Evolutionary conservation across 2,888 invertebrate genomes (phyloP).

Genomic region (Mesorhabditis belari): DNA sequence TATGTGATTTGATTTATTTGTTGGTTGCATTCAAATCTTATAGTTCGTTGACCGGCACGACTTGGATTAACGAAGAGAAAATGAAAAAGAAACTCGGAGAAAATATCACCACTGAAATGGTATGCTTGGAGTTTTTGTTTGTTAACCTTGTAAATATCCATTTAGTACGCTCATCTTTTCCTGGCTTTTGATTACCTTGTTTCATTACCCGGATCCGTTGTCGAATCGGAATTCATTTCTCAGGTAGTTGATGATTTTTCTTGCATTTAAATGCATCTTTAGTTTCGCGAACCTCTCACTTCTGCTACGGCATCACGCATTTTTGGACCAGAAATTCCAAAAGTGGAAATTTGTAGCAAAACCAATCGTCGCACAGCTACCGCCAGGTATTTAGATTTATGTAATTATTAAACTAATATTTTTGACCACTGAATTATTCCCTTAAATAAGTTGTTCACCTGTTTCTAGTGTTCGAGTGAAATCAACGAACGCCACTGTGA

Average conservation of each 20-base stretch:
- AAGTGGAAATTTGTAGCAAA: slow-evolving; percentile 28
- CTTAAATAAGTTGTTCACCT: not conserved
- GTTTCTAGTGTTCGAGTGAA: slow-evolving; percentile 33
- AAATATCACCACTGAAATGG: slow-evolving; percentile 41
- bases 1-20: slow-evolving; percentile 4
- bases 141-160: slow-evolving; percentile 4
- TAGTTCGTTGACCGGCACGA: slow-evolving; percentile 55
- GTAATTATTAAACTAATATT: not conserved
- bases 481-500: slow-evolving; percentile 31
- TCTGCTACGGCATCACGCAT: slow-evolving; percentile 29
- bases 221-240: slow-evolving; percentile 35
- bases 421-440: not conserved
- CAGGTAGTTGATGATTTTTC: slow-evolving; percentile 3
- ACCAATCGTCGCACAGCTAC: slow-evolving; percentile 30
- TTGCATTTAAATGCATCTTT: not conserved
- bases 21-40: not conserved
- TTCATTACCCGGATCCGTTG: slow-evolving; percentile 30
- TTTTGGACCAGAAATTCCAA: slow-evolving; percentile 39
- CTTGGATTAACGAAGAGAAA: slow-evolving; percentile 40
- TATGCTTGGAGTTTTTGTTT: slow-evolving; percentile 6
- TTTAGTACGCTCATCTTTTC: slow-evolving; percentile 44
- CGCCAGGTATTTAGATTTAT: slow-evolving; percentile 15
- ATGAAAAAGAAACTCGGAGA: slow-evolving; percentile 39
- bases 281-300: slow-evolving; percentile 22
- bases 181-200: slow-evolving; percentile 46